These are phyloP conservation scores for Mylabris phalerata DNA, from an alignment of 1,140 invertebrate species.

Conservation along the genomic window DNA sequence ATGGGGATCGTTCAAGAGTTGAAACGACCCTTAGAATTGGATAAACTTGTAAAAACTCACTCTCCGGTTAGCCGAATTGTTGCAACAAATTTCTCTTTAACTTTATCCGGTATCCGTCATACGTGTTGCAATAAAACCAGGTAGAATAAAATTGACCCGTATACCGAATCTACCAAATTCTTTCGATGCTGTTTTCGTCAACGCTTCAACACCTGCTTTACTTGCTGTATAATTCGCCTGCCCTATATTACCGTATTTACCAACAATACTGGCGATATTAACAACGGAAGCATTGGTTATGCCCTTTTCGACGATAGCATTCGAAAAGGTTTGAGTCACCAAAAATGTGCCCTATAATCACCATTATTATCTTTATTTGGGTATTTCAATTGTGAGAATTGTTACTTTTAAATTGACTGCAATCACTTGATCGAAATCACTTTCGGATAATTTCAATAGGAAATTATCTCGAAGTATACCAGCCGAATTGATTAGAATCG, in stretches of 20 bases:
- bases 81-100: conserved; percentile 56
- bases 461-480: conserved; percentile 81
- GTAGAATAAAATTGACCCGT: conserved; percentile 68
- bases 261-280: conserved; percentile 82
- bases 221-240: conserved; percentile 85
- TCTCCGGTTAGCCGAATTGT: conserved; percentile 67
- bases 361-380: background rate
- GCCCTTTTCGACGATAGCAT: conserved; percentile 61
- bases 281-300: conserved; percentile 65
- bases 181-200: conserved; percentile 78
- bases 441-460: conserved; percentile 68
- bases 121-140: conserved; percentile 80
- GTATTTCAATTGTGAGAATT: background rate
- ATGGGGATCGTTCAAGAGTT: no score
- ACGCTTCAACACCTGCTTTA: conserved; percentile 80
- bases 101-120: conserved; percentile 71
- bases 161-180: conserved; percentile 75
- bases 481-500: conserved; percentile 80
- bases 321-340: conserved; percentile 67
- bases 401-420: conserved; percentile 80
- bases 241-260: conserved; percentile 78
- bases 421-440: conserved; percentile 75
- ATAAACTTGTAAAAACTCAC: conserved; percentile 38
- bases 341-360: conserved; percentile 48
- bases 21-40: no score